Conservation (phyloP, 2,113 vertebrate genomes). For the Callipepla squamata region DNA sequence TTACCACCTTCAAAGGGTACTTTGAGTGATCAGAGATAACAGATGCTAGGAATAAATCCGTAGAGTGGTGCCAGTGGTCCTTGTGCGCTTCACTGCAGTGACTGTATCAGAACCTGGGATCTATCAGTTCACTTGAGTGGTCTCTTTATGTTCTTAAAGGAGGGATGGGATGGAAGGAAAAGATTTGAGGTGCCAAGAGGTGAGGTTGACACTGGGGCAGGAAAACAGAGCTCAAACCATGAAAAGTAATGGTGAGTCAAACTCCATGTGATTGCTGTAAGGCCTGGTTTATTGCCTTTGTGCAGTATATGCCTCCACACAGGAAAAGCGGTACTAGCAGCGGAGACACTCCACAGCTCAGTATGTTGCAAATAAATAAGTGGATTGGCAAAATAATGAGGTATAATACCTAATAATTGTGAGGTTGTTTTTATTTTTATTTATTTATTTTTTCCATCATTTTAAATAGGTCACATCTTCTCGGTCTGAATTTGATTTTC, state of each 20-base stretch:
- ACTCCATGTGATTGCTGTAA: background rate
- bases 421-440: too few species aligned
- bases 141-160: background rate
- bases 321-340: background rate
- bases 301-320: accelerated
- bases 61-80: background rate
- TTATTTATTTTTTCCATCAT: background rate
- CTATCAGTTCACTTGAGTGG: background rate
- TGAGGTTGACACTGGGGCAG: background rate
- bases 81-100: background rate
- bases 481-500: background rate
- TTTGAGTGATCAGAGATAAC: constrained; percentile 28
- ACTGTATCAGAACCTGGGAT: background rate
- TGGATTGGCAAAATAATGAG: background rate
- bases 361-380: background rate
- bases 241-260: background rate
- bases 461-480: constrained; percentile 47
- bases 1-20: background rate
- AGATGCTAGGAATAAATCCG: constrained; percentile 9
- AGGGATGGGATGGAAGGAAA: background rate
- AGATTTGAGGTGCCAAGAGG: background rate
- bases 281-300: background rate
- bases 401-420: background rate
- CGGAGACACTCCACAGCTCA: background rate
- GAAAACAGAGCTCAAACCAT: background rate